phyloP scores from a whole-genome alignment of 2,888 invertebrate species.

The Eupsilia transversa region DNA sequence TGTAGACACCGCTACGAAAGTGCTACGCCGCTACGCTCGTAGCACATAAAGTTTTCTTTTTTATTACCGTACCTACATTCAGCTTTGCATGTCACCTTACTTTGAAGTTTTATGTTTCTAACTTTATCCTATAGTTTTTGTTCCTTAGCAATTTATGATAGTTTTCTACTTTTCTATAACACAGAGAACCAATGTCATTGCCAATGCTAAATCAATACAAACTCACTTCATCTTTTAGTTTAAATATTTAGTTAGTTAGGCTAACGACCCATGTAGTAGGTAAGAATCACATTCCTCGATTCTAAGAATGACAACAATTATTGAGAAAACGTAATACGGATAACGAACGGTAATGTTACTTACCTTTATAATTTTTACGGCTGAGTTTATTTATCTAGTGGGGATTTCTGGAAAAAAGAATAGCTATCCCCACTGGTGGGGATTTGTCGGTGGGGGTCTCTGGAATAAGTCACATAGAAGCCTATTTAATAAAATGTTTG shows the following conservation, averaged over 20 bases:
- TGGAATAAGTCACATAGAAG: no score
- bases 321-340: not conserved
- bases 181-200: slow-evolving; percentile 6
- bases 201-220: slow-evolving; percentile 31
- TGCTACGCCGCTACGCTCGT: slow-evolving; percentile 48
- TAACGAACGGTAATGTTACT: no score
- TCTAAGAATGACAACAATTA: not conserved
- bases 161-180: slow-evolving; percentile 9
- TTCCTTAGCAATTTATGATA: slow-evolving; percentile 2
- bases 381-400: no score
- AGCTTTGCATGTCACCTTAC: slow-evolving; percentile 32
- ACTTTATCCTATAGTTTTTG: slow-evolving; percentile 23
- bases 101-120: slow-evolving; percentile 39
- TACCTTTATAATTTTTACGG: not conserved
- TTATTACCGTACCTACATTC: slow-evolving; percentile 31
- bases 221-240: slow-evolving; percentile 3
- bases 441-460: no score
- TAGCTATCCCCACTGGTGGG: no score
- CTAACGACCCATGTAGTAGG: not conserved
- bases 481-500: not conserved
- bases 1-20: slow-evolving; percentile 53
- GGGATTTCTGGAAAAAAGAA: no score
- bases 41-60: slow-evolving; percentile 55
- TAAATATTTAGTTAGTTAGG: slow-evolving; percentile 11
- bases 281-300: not conserved